Evolutionary conservation across 1,140 invertebrate genomes (phyloP), one percentile per base, ranked within the genome.

Genomic region (Euglossa dilemma): DNA sequence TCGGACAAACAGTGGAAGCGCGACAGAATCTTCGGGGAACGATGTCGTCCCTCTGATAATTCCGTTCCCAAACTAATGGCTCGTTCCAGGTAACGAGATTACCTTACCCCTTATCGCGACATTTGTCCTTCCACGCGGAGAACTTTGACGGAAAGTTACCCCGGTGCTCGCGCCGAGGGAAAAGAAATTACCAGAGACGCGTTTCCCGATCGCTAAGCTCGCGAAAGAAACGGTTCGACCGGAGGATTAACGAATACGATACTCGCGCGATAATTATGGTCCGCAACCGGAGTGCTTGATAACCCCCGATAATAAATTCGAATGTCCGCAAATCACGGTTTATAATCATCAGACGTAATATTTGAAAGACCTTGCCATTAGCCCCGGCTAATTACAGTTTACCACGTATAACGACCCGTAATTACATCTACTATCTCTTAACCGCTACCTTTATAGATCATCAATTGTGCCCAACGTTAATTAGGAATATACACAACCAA

Each of bases 41-140:
- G 73, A 87, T 87, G 72, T 28, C 57, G 85, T 57, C 71, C 66
- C 45, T 59, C 69, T 87, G 66, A 87, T 71, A 80, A 64, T 28
- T 23, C 23, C 18, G 71, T 14, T 80, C 67, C 28, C 18, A 87
- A 87, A 64, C 50, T 70, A 87, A 84, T 82, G 80, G 73, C 73
- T 76, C 80, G 73, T 50, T 50, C 73, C 73, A 76, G 80, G 80
- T 82, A 67, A 82, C 45, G 1, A 28, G 45, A 47, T 63, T 20
- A 50, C 16, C n/a, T 23, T 12, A 11, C 7, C 3, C 8, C 4
- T 43, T 36, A 43, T 12, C 36, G 8, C 8, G 5, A n/a, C 6
- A 54, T 36, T 70, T 28, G 6, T 70, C 18, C 23, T 79, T 23
- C n/a, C 43, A 45, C 61, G 75, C 70, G 63, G 67, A 36, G 54